Base-by-base conservation (phyloP, 2,888 invertebrate genomes). In the Chouioia cunea region DNA sequence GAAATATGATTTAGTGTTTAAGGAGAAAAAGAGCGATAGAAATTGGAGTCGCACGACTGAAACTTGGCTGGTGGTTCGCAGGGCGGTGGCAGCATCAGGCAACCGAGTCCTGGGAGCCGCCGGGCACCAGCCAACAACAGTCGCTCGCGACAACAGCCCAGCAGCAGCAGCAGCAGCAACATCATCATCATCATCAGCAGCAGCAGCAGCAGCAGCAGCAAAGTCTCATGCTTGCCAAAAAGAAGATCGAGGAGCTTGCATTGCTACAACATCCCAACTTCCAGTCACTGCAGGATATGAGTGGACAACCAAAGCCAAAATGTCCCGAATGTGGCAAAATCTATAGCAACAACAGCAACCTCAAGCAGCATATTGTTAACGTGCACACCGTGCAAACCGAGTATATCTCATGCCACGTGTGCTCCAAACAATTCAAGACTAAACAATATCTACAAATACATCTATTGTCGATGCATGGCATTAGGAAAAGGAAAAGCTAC, bases 361-460 rank as follows among this genome's bases (percentile, higher is more conserved):
- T 91, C 77, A 91, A 91, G 86, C 91, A 91, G 84, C 91, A 91
- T 87, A 88, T 91, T 81, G 89, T 89, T 79, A 91, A 91, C 87
- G 90, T 91, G 79, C 91, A 91, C 86, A 88, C 90, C 74, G 88
- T 90, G 76, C 88, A 89, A 80, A 88, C 87, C 69, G 88, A 88
- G 78, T 88, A 88, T 83, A 89, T 90, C 86, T 86, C 87, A 77
- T 91, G 91, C 84, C 88, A 89, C 83, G 88, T 90, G 77, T 91
- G 91, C 87, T 88, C 86, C 83, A 91, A 91, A 85, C 88, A 88
- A 80, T 91, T 91, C 88, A 91, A 91, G 87, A 91, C 91, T 76
- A 90, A 90, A 86, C 91, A 91, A 86, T 91, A 91, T 86, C 88
- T 91, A 82, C 91, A 91, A 86, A 91, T 91, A 84, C 91, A 91